phyloP scores from a whole-genome alignment of 1,140 invertebrate genomes.

The Trichonephila clavipes region DNA sequence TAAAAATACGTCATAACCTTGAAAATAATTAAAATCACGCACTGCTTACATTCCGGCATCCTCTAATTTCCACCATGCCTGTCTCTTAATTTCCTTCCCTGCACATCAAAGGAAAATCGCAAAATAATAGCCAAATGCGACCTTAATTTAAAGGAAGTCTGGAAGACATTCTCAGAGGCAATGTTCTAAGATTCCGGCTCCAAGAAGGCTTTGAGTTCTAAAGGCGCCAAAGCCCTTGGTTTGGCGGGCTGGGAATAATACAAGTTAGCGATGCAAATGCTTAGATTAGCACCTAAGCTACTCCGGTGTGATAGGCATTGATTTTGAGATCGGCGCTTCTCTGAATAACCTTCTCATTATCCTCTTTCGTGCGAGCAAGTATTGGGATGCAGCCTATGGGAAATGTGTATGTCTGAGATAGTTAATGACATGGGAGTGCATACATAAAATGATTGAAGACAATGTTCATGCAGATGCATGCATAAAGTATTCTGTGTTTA shows the following conservation, averaged over 20 bases:
- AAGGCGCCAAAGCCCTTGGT: neutral
- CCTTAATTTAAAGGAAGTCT: no score
- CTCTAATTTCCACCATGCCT: no score
- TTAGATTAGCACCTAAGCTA: neutral
- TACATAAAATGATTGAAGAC: neutral
- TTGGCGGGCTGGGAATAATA: neutral
- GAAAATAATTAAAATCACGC: no score
- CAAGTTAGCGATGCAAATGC: neutral
- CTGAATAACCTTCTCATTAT: neutral
- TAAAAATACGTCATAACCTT: no score
- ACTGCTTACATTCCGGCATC: no score
- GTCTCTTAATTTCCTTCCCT: no score
- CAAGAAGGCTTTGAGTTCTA: neutral
- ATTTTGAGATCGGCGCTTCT: slow-evolving; percentile 16
- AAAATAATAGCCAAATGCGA: no score
- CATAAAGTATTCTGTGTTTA: no score
- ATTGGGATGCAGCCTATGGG: neutral
- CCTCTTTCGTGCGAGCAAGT: neutral
- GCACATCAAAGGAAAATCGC: no score
- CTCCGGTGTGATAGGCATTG: slow-evolving; percentile 10
- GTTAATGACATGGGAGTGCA: neutral
- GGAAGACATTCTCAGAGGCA: no score
- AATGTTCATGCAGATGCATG: no score
- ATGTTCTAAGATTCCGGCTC: no score
- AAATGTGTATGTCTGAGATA: neutral